Conservation (phyloP, 2,888 invertebrate genomes). For the Myopa testacea region DNA sequence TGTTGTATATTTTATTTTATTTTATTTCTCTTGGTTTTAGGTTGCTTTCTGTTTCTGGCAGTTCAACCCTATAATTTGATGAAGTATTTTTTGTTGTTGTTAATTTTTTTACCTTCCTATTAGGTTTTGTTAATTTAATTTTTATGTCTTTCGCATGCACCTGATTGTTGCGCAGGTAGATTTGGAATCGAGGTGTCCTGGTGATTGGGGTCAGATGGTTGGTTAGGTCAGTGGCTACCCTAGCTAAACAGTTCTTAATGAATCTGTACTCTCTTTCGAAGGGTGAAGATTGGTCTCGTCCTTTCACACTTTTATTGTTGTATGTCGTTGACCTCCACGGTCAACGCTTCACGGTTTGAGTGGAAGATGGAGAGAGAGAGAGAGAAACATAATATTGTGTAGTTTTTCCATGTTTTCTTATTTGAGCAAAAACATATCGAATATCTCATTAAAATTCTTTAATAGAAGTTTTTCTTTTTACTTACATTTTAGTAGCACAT, state of each 20-base stretch:
- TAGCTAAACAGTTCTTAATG: background rate
- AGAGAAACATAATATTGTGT: too few relatives aligned
- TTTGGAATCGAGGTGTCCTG: background rate
- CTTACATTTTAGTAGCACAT: too few relatives aligned
- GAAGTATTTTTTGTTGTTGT: background rate
- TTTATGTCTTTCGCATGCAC: conserved; percentile 24
- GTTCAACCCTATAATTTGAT: too few relatives aligned
- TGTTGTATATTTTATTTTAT: background rate
- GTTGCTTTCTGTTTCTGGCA: background rate
- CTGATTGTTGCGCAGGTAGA: conserved; percentile 9
- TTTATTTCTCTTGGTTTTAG: too few relatives aligned
- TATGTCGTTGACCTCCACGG: background rate
- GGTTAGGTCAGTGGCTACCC: background rate
- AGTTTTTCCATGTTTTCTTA: too few relatives aligned
- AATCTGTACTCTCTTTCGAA: background rate
- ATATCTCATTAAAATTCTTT: too few relatives aligned
- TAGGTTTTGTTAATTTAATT: conserved; percentile 29
- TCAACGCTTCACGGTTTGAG: too few relatives aligned
- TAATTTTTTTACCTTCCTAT: background rate
- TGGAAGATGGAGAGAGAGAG: too few relatives aligned
- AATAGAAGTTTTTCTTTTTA: too few relatives aligned
- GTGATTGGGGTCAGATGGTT: background rate
- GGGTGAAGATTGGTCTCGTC: background rate
- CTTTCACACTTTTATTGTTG: background rate
- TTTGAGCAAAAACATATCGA: too few relatives aligned